Base-by-base conservation (phyloP, 2,888 invertebrate genomes). In the Epinotia bilunana region DNA sequence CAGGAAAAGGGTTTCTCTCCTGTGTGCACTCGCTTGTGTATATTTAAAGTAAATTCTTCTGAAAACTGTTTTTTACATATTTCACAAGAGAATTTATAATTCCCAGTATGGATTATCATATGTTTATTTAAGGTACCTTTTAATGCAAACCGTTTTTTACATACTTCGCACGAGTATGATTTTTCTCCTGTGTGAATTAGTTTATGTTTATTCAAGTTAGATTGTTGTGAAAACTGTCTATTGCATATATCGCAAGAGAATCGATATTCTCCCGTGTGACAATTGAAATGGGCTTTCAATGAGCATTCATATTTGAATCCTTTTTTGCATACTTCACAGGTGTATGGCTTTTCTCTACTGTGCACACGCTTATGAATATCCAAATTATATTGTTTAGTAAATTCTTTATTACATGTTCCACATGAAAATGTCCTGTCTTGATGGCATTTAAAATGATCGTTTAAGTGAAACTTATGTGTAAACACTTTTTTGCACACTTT, bases 321-420 rank as follows among this genome's bases (percentile, higher is more conserved):
- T n/a, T 60, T 69, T 60, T 69, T 69, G 20, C 69, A 69, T 23
- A 69, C 69, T 46, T 69, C 46, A 60, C 69, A 69, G 2, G n/a
- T 58, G 46, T 60, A 69, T 23, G 69, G 69, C 28, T 69, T 69
- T 2, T 58, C 69, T 60, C 23, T 60, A 16, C 58, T 69, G n/a
- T 69, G 69, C n/a, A 69, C 69, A 3, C 69, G 69, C n/a, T 69
- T 69, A 16, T 69, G 69, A 11, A 58, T 46, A 18, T 60, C 46
- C n/a, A 69, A 46, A 46, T 69, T 46, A 23, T 58, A 69, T 69
- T 58, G 46, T 43, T 58, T 58, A 12, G 58, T 60, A 43, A 69
- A 69, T n/a, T 4, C 23, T 28, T 58, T 58, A 11, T 57, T 23
- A 39, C 69, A 69, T n/a, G 5, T 69, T 28, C 60, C 69, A 23